Conservation (phyloP, 2,113 vertebrate genomes). For the Ifrita kowaldi region DNA sequence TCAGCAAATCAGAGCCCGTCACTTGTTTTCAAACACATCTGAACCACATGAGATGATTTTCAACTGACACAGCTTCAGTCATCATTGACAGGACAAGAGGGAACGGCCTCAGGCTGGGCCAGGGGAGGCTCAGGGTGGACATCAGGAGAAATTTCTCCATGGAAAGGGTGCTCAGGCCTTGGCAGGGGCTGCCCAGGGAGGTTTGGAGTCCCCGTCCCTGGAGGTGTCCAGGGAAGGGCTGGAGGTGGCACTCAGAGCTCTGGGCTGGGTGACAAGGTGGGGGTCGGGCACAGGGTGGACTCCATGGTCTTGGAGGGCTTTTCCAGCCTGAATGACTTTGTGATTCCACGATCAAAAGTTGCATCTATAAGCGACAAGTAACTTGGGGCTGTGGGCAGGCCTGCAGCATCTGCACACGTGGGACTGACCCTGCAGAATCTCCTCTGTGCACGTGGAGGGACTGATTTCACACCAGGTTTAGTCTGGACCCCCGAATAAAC, state of each 20-base stretch:
- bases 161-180: fast-evolving
- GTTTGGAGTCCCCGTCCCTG: not conserved
- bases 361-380: not conserved
- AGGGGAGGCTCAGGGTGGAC: not conserved
- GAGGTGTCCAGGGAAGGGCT: not conserved
- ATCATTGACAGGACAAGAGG: not conserved
- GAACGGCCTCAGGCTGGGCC: not conserved
- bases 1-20: not conserved
- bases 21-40: not conserved
- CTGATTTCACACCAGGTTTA: not conserved
- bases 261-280: not conserved
- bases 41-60: not conserved
- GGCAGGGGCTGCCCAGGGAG: not conserved
- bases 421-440: not conserved
- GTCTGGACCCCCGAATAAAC: not conserved
- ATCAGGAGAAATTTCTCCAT: not conserved
- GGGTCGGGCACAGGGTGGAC: fast-evolving
- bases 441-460: not conserved
- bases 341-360: not conserved
- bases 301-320: fast-evolving
- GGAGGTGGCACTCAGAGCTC: not conserved
- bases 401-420: not conserved
- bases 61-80: not conserved
- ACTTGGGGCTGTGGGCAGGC: not conserved
- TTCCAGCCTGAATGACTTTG: not conserved